phyloP scores from a whole-genome alignment of 2,797 vertebrate species.

The Pyrocephalus nanus region DNA sequence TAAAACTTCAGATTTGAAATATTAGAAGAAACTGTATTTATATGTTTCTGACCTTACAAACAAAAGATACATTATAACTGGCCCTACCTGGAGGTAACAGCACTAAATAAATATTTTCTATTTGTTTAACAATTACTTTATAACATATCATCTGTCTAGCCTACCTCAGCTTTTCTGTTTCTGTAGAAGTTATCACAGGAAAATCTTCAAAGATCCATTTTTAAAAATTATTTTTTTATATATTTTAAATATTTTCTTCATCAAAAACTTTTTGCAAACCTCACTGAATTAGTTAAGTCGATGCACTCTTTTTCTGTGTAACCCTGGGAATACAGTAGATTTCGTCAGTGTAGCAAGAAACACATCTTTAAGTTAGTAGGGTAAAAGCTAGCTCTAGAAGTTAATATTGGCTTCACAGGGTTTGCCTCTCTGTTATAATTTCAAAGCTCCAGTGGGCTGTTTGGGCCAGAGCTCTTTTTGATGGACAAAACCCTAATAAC shows the following conservation, averaged over 20 bases:
- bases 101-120: neutral
- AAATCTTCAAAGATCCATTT: neutral
- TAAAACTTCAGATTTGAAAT: neutral
- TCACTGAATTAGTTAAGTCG: neutral
- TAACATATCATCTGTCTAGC: neutral
- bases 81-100: neutral
- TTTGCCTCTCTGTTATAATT: slow-evolving; percentile 3
- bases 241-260: neutral
- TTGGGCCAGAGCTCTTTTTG: neutral
- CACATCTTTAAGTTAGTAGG: neutral
- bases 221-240: neutral
- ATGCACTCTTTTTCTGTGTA: neutral
- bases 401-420: neutral
- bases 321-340: neutral
- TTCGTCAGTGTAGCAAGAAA: neutral
- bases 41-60: neutral
- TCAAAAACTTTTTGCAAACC: neutral
- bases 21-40: neutral
- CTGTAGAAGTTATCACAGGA: neutral
- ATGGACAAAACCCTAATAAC: slow-evolving; percentile 5
- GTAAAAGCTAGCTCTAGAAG: neutral
- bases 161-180: neutral
- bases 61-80: neutral
- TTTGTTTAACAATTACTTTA: neutral
- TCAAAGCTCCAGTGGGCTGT: neutral